phyloP scores from a whole-genome alignment of 1,140 invertebrate species.

The Oedothorax gibbosus region DNA sequence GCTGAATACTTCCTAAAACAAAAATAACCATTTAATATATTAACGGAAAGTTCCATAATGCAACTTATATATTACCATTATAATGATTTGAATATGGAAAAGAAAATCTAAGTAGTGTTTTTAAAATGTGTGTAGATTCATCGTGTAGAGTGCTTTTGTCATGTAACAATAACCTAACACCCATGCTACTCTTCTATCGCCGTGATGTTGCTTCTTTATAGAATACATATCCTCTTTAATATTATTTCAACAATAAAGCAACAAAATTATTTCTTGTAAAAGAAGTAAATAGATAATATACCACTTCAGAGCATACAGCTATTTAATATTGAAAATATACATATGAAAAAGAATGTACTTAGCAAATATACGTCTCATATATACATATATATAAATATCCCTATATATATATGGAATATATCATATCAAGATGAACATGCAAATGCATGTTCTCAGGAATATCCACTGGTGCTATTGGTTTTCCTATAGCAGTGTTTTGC shows the following conservation, averaged over 20 bases:
- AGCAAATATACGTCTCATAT: slow-evolving; percentile 38
- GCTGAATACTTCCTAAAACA: too few relatives aligned
- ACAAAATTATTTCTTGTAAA: too few relatives aligned
- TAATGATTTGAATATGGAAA: too few relatives aligned
- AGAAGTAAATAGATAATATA: too few relatives aligned
- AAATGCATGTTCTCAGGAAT: slow-evolving; percentile 42
- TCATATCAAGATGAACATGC: slow-evolving; percentile 55
- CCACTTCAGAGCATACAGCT: background rate
- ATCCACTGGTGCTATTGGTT: slow-evolving; percentile 58
- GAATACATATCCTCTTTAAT: background rate
- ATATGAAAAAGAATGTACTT: slow-evolving; percentile 21
- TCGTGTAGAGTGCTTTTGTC: too few relatives aligned
- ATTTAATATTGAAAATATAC: slow-evolving; percentile 3
- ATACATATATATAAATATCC: slow-evolving; percentile 20
- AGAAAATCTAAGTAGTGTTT: too few relatives aligned
- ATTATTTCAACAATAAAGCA: too few relatives aligned
- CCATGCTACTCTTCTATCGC: slow-evolving; percentile 11
- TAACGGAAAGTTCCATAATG: too few relatives aligned
- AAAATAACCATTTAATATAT: too few relatives aligned
- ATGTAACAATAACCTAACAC: background rate
- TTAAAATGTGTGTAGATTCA: too few relatives aligned
- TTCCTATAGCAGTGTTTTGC: slow-evolving; percentile 35
- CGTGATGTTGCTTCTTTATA: slow-evolving; percentile 13
- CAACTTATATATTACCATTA: too few relatives aligned
- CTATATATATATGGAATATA: slow-evolving; percentile 30